Evolutionary conservation across 2,888 invertebrate species (phyloP), one percentile per base, ranked within the genome.

Genomic region (Ectemnius lituratus): DNA sequence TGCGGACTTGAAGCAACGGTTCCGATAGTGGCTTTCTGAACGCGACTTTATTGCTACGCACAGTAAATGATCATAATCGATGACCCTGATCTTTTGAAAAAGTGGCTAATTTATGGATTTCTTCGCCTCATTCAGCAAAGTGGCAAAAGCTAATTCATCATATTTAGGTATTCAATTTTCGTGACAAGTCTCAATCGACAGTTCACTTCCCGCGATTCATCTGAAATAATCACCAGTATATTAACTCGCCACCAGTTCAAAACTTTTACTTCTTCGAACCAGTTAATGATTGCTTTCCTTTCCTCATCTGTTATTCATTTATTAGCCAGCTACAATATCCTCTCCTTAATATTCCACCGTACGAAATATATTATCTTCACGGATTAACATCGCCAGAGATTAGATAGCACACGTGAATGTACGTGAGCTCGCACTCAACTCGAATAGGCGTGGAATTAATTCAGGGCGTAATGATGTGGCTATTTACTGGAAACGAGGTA

Each of bases 321-420:
- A 64, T 71, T 58, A 20, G 13, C 65, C 47, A 16, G 58, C 57
- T 37, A 58, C 18, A 56, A 13, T 68, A 27, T 28, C 27, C 56
- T 23, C 64, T 23, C 37, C 11, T 37, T 37, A 62, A 27, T 23
- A 56, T 57, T 37, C n/a, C 20, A 20, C 20, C 8, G 20, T 3
- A 20, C n/a, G n/a, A 27, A 52, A 11, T n/a, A 52, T 77, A 72
- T 76, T 77, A 77, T 83, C 80, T 80, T 62, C 16, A 45, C 62
- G 76, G 85, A 81, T 87, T 86, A 82, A 74, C 78, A 85, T 86
- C 78, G 68, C 57, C 63, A 64, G 59, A 79, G 88, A 87, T 87
- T 84, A 87, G 86, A 87, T 87, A 84, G 61, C 77, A 65, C 61
- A 75, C 66, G 37, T 37, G 62, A 66, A 71, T 60, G 67, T 71